These are phyloP conservation scores for Passerina amoena DNA, from an alignment of 2,113 vertebrate species.

Conservation along the genomic window DNA sequence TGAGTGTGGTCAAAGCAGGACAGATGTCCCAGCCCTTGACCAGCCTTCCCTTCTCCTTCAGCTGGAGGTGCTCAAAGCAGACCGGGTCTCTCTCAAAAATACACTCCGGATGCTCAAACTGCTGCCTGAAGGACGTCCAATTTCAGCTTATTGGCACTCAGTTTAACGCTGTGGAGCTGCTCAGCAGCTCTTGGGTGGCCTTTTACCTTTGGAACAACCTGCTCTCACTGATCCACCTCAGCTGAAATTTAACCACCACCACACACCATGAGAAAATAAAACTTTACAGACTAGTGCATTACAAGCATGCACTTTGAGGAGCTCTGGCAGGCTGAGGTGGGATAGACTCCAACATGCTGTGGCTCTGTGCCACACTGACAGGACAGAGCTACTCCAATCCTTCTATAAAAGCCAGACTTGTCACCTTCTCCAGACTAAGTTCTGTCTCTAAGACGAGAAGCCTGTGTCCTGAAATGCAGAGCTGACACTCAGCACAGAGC, in stretches of 20 bases:
- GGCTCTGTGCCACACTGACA: background rate
- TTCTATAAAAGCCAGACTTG: background rate
- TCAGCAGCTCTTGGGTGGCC: background rate
- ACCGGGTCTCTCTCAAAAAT: background rate
- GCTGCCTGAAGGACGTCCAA: background rate
- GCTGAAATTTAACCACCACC: conserved; percentile 18
- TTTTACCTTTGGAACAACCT: conserved; percentile 48
- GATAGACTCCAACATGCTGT: background rate
- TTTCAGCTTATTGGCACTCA: background rate
- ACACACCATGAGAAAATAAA: background rate
- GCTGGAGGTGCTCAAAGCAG: background rate
- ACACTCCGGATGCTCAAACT: background rate
- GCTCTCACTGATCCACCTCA: background rate
- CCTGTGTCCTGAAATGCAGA: background rate
- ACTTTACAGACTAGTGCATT: background rate
- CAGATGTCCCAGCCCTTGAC: background rate
- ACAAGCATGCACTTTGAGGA: background rate
- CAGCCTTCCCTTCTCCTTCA: background rate
- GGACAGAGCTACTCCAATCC: background rate
- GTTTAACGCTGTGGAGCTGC: background rate
- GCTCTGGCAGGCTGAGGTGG: background rate
- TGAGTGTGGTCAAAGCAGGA: background rate
- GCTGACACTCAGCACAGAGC: background rate
- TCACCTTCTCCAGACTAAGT: background rate
- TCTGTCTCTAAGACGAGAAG: background rate